Conservation (phyloP, 2,113 vertebrate species). For the Octodon degus region DNA sequence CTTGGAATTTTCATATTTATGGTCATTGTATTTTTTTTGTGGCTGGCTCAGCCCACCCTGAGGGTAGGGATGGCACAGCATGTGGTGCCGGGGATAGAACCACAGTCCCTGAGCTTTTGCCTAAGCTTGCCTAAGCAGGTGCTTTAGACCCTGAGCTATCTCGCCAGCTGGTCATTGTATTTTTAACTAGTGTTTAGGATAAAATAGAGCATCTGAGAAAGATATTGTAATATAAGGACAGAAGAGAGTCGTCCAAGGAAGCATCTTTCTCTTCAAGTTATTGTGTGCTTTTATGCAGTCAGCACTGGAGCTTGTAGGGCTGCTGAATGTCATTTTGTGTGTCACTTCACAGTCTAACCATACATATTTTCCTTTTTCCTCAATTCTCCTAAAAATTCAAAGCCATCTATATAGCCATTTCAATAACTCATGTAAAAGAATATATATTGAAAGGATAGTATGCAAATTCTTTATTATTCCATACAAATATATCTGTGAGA, state of each 20-base stretch:
- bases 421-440: conserved; percentile 18
- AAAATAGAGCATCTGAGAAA: conserved; percentile 61
- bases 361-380: conserved; percentile 38
- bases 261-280: conserved; percentile 29
- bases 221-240: conserved; percentile 61
- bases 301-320: background rate
- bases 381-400: conserved; percentile 34
- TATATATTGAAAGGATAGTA: conserved; percentile 34
- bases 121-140: no score
- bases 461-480: conserved; percentile 24
- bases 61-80: no score
- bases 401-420: conserved; percentile 7
- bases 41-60: no score
- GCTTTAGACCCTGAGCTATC: no score
- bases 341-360: conserved; percentile 5
- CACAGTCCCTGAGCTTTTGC: no score
- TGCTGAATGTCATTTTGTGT: conserved; percentile 39
- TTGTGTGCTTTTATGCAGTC: conserved; percentile 35
- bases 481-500: conserved; percentile 18
- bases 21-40: conserved; percentile 52
- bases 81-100: no score
- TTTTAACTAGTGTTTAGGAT: conserved; percentile 61
- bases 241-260: conserved; percentile 55
- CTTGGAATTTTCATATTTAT: conserved; percentile 55
- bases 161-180: conserved; percentile 19